Percentiles rank a stretch among this genome's conserved stretches.
phyloP scores from a whole-genome alignment of 1,140 invertebrate species.

The Triops cancriformis region DNA sequence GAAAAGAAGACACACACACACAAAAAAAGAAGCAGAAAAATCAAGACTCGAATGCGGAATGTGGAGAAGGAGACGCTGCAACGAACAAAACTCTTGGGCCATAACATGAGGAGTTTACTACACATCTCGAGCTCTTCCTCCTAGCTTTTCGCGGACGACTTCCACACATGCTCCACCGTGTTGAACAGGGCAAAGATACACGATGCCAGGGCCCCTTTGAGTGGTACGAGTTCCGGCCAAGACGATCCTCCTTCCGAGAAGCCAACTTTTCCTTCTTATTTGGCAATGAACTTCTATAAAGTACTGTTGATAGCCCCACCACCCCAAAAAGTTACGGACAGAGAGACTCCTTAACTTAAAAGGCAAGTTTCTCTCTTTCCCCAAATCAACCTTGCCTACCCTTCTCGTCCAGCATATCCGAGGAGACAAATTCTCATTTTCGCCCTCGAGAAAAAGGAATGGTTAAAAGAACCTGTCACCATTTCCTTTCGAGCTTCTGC shows the following conservation, averaged over 20 bases:
- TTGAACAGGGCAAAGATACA: background rate
- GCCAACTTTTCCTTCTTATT: background rate
- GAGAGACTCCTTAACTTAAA: background rate
- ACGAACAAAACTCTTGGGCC: background rate
- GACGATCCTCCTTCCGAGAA: background rate
- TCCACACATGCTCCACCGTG: slow-evolving; percentile 2
- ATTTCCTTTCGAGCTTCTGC: background rate
- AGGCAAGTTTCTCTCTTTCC: background rate
- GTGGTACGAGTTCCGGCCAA: background rate
- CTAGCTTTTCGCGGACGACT: background rate
- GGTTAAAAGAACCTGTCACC: background rate
- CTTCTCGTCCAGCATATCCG: background rate
- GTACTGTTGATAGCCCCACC: background rate
- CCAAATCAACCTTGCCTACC: background rate
- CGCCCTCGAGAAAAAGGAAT: background rate
- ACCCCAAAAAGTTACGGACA: background rate
- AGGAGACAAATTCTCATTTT: background rate
- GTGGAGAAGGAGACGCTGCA: background rate
- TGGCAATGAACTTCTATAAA: background rate
- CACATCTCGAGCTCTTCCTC: background rate
- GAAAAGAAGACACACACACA: background rate
- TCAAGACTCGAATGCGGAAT: background rate
- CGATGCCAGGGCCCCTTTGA: background rate
- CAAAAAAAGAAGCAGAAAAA: background rate
- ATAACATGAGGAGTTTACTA: background rate